These are phyloP conservation scores for Myotis lucifugus DNA, from an alignment of 2,113 vertebrate species.

Conservation along the genomic window DNA sequence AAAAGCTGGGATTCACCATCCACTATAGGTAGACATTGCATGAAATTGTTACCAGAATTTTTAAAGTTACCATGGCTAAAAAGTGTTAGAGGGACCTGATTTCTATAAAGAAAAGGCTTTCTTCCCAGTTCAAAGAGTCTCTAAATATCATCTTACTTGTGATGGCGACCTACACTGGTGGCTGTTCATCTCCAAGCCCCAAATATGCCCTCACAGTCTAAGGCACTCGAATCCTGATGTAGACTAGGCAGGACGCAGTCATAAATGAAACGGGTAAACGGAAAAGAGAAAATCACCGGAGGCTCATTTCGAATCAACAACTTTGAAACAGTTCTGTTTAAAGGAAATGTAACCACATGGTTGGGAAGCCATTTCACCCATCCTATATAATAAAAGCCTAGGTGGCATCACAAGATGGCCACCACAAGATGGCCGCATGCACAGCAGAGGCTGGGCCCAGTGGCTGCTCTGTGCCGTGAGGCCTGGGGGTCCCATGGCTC, in stretches of 20 bases:
- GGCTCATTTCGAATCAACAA: neutral
- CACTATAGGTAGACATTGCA: neutral
- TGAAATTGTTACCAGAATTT: neutral
- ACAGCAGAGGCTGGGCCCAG: too few species aligned
- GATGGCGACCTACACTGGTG: too few species aligned
- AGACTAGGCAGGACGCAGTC: neutral
- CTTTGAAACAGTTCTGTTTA: conserved; percentile 30
- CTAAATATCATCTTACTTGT: neutral
- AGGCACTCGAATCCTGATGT: neutral
- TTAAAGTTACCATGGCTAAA: neutral
- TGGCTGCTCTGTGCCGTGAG: too few species aligned
- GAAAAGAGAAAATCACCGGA: conserved; percentile 18
- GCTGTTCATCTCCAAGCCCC: neutral
- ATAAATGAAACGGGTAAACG: neutral
- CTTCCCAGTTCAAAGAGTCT: neutral
- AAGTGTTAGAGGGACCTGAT: neutral
- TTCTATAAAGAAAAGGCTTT: neutral
- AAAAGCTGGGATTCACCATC: neutral
- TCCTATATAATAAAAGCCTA: neutral
- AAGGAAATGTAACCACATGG: conserved; percentile 27
- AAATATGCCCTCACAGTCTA: neutral
- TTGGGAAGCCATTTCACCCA: conserved; percentile 42
- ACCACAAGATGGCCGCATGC: too few species aligned
- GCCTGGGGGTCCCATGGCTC: too few species aligned
- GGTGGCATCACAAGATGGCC: too few species aligned